Evolutionary conservation across 2,113 vertebrate species (phyloP).

Genomic region (Gnathonemus echidnorhynchus): DNA sequence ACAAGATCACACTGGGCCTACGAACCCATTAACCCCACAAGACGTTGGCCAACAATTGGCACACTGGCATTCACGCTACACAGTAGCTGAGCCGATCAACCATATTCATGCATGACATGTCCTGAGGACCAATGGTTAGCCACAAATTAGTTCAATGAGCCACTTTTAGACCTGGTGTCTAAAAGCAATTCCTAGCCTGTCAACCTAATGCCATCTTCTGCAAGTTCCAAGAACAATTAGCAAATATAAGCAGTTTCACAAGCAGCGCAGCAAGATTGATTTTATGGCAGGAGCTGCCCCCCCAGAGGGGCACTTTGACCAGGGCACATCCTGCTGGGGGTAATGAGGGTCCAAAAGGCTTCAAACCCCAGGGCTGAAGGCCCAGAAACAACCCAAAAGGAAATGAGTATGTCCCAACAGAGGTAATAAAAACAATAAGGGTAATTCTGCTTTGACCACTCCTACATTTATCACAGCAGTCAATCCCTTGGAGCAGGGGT

Average conservation of each 20-base stretch:
- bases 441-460: conserved; percentile 39
- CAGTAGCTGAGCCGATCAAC: conserved; percentile 55
- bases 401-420: not conserved
- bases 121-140: not conserved
- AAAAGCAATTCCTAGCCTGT: too few relatives aligned
- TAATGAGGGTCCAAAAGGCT: conserved; percentile 32
- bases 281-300: conserved; percentile 12
- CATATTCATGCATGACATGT: not conserved
- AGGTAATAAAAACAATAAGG: conserved; percentile 6
- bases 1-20: not conserved
- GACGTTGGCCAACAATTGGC: not conserved
- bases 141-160: not conserved
- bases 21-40: not conserved
- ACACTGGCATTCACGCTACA: conserved; percentile 17
- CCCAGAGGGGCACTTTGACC: not conserved
- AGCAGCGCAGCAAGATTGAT: not conserved
- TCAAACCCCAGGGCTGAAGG: not conserved
- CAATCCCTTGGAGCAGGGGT: conserved; percentile 15
- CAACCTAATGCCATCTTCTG: not conserved
- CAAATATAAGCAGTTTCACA: conserved; percentile 8
- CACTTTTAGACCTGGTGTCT: not conserved
- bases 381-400: not conserved
- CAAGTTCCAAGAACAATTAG: not conserved
- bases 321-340: conserved; percentile 21
- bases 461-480: conserved; percentile 33